phyloP scores from a whole-genome alignment of 1,140 invertebrate species.

The Neocloeon triangulifer region DNA sequence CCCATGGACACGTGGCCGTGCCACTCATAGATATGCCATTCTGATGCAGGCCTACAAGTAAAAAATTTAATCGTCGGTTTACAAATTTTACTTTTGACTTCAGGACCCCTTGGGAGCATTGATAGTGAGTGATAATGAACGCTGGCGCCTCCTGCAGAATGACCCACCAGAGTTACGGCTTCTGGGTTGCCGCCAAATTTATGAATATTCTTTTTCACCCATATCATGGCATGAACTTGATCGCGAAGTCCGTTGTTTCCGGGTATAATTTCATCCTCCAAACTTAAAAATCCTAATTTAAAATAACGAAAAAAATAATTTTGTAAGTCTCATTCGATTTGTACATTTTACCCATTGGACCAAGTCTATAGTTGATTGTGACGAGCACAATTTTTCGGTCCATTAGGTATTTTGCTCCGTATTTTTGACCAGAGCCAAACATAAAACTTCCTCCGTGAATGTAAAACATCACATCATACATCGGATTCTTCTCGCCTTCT shows the following conservation, averaged over 20 bases:
- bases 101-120: too few species aligned
- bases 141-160: conserved; percentile 26
- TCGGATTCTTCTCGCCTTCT: conserved; percentile 9
- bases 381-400: conserved; percentile 33
- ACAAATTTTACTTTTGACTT: too few species aligned
- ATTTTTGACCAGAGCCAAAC: conserved; percentile 22
- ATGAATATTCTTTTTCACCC: conserved; percentile 29
- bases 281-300: conserved; percentile 26
- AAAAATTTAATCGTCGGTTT: too few species aligned
- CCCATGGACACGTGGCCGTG: conserved; percentile 44
- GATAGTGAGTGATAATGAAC: conserved; percentile 27
- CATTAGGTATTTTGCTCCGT: conserved; percentile 32
- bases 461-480: conserved; percentile 21
- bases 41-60: conserved; percentile 34
- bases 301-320: not conserved
- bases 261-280: conserved; percentile 24
- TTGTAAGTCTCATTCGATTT: conserved; percentile 1
- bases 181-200: conserved; percentile 26
- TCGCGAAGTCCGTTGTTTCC: conserved; percentile 42
- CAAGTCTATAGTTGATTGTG: conserved; percentile 37
- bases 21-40: conserved; percentile 60
- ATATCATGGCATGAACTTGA: conserved; percentile 29
- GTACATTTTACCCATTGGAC: conserved; percentile 24
- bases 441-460: conserved; percentile 31
- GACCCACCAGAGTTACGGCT: conserved; percentile 22